These are phyloP conservation scores for Helobdella robusta DNA, from an alignment of 2,888 invertebrate species.

Conservation along the genomic window DNA sequence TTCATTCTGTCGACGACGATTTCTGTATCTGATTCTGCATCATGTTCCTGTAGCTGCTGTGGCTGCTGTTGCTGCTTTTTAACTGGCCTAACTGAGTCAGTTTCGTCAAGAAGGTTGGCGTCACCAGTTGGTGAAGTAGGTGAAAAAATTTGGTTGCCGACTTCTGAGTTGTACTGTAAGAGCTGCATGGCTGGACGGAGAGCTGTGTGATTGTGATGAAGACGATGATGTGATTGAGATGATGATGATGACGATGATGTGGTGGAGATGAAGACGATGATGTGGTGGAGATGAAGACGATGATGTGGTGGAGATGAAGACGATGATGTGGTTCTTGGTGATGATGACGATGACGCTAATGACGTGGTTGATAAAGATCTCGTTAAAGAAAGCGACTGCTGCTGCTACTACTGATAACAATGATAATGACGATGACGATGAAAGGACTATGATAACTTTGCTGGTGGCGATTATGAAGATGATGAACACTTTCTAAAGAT, in stretches of 20 bases:
- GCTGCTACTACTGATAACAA: too few species aligned
- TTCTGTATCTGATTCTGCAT: not conserved
- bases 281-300: not conserved
- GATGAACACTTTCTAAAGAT: too few species aligned
- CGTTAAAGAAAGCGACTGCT: too few species aligned
- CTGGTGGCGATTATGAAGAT: conserved; percentile 6
- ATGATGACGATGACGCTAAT: conserved; percentile 4
- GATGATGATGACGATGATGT: not conserved
- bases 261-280: not conserved
- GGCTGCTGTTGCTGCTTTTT: conserved; percentile 2
- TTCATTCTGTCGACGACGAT: not conserved
- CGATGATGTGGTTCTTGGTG: too few species aligned
- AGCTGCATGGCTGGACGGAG: conserved; percentile 27
- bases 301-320: not conserved
- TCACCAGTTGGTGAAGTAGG: not conserved
- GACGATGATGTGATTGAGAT: too few species aligned
- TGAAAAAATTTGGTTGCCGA: not conserved
- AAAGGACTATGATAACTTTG: not conserved
- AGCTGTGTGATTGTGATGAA: not conserved
- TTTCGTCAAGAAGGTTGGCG: not conserved
- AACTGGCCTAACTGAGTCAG: too few species aligned
- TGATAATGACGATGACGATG: too few species aligned
- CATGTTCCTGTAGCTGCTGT: not conserved
- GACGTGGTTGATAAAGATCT: not conserved
- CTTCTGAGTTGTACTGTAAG: conserved; percentile 18